A percentile compares a stretch with the other conserved stretches of the same genome.
phyloP scores from a whole-genome alignment of 2,888 invertebrate genomes.

The Barypeithes pellucidus region DNA sequence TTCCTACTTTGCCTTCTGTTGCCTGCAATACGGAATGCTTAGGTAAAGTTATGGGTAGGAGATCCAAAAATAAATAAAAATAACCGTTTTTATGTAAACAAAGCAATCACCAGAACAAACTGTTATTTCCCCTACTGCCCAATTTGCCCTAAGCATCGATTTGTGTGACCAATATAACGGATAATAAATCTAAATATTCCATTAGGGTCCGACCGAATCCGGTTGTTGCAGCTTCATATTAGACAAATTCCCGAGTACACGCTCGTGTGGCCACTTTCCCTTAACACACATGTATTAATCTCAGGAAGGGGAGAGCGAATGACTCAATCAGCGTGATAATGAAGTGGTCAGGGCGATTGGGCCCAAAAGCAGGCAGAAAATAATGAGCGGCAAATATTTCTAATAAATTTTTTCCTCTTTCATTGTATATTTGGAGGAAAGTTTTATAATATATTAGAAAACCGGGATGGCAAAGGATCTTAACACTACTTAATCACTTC shows the following conservation, averaged over 20 bases:
- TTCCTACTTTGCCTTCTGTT: no score
- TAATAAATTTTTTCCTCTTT: constrained; percentile 67
- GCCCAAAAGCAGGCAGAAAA: constrained; percentile 61
- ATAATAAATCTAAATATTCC: constrained; percentile 61
- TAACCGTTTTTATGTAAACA: background rate
- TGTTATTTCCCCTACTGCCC: constrained; percentile 43
- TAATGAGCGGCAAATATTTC: constrained; percentile 61
- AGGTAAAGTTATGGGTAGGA: no score
- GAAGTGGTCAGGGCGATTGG: constrained; percentile 67
- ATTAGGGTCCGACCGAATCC: constrained; percentile 55
- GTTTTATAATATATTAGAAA: no score
- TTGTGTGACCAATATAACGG: constrained; percentile 52
- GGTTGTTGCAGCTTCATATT: constrained; percentile 52
- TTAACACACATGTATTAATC: constrained; percentile 69
- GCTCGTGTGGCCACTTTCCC: constrained; percentile 57
- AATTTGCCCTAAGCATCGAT: constrained; percentile 56
- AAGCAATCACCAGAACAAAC: constrained; percentile 39
- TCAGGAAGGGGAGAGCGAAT: constrained; percentile 67
- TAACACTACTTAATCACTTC: no score
- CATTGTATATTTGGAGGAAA: no score
- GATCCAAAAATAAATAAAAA: no score
- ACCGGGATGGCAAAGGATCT: no score
- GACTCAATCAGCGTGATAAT: constrained; percentile 70
- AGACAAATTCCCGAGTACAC: constrained; percentile 52
- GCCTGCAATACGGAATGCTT: no score